Evolutionary conservation across 1,140 invertebrate species (phyloP), one percentile per base, ranked within the genome.

Genomic region (Polypedilum pembai): DNA sequence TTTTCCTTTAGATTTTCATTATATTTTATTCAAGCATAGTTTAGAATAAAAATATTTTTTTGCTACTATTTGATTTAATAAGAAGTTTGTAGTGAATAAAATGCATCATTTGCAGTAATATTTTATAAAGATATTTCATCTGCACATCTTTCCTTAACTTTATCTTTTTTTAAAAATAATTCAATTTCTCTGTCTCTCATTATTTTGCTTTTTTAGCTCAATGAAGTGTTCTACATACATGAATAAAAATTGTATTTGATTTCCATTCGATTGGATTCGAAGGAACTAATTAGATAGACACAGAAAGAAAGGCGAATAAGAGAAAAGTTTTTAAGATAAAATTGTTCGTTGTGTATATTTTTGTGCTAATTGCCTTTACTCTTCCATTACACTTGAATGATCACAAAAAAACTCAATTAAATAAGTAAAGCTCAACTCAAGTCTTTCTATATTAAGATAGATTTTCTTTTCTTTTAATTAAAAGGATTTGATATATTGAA

Each of bases 401-500:
- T 69, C 65, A 69, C 24, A 33, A 33, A 56, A 66, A 69, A 69
- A 69, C 18, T 18, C 65, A 69, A 69, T 69, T 69, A 69, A 69
- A 10, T 56, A n/a, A 56, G 65, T 18, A 69, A 8, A 33, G 20
- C 3, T 8, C 3, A 69, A 69, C 3, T 8, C 3, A 69, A 21
- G 17, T n/a, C 65, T 18, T 69, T 10, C 17, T n/a, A 20, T 18
- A 18, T 69, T 21, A 18, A 18, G 8, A 18, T 20, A 8, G 17
- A 69, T n/a, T 56, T 69, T 5, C 5, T 18, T 69, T 69, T 7
- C 3, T 1, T 20, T 69, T 69, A 15, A 56, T 56, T 56, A 56
- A 56, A 45, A 15, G 45, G 10, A 56, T 56, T n/a, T 1, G 12
- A 56, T n/a, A 45, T 45, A 33, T 33, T 33, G 24, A 33, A 33